Conservation (phyloP, 2,797 vertebrate genomes). For the Balearica regulorum region DNA sequence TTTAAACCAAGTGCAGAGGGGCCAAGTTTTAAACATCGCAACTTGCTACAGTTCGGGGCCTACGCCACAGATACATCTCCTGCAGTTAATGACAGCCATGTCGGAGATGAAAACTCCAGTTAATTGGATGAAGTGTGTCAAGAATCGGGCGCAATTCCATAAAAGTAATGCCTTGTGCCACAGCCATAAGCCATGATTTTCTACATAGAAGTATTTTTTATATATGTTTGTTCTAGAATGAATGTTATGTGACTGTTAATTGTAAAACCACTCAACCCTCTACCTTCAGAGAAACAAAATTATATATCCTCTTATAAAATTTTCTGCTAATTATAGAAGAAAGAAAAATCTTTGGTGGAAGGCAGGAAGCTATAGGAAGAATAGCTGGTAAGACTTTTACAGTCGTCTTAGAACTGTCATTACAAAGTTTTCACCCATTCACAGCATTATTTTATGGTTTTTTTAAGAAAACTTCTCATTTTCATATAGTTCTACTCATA, state of each 20-base stretch:
- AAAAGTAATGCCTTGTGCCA: neutral
- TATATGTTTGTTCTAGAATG: neutral
- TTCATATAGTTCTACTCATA: neutral
- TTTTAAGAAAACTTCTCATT: neutral
- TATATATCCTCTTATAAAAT: neutral
- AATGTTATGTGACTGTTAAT: neutral
- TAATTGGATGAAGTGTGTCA: neutral
- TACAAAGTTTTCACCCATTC: neutral
- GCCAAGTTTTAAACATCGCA: neutral
- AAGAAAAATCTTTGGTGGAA: neutral
- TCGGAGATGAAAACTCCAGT: neutral
- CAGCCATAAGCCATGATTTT: neutral
- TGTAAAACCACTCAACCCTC: neutral
- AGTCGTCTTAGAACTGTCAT: neutral
- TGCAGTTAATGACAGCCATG: neutral
- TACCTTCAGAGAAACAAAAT: neutral
- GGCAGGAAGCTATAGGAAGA: neutral
- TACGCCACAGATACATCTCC: neutral
- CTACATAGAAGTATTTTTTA: neutral
- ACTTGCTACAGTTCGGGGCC: neutral
- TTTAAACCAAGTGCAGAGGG: neutral
- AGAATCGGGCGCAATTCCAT: neutral
- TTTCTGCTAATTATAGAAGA: neutral
- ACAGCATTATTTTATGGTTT: neutral
- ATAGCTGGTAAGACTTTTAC: neutral